phyloP scores from a whole-genome alignment of 2,113 vertebrate genomes.

The Equus przewalskii region DNA sequence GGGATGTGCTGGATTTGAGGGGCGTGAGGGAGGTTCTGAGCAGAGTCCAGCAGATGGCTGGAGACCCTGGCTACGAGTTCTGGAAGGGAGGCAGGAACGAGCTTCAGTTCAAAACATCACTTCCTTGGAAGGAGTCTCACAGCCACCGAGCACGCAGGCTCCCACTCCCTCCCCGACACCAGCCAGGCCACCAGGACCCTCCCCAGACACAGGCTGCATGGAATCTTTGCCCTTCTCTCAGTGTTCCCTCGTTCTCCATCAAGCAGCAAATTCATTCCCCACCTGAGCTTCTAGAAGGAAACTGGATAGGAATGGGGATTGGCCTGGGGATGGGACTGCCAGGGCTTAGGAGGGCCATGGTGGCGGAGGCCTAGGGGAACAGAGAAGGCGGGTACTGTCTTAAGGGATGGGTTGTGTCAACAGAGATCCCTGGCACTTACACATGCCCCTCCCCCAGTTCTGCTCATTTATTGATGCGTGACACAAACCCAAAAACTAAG shows the following conservation, averaged over 20 bases:
- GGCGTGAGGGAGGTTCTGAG: not conserved
- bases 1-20: not conserved
- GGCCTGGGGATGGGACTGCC: not conserved
- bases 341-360: not conserved
- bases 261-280: not conserved
- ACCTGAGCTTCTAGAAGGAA: not conserved
- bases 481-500: not conserved
- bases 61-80: not conserved
- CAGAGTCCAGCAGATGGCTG: not conserved
- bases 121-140: not conserved
- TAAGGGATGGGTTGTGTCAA: not conserved
- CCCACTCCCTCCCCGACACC: too few relatives aligned
- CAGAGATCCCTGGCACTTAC: not conserved
- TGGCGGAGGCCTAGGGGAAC: not conserved
- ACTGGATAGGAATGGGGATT: not conserved
- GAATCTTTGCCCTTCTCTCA: not conserved
- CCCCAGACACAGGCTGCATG: not conserved
- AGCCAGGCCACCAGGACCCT: not conserved
- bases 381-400: not conserved
- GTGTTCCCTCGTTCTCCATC: not conserved
- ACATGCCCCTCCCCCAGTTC: not conserved
- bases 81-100: too few relatives aligned
- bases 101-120: not conserved
- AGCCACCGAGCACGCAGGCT: accelerated
- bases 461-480: not conserved